phyloP scores from a whole-genome alignment of 2,113 vertebrate species.

The Chauna torquata region DNA sequence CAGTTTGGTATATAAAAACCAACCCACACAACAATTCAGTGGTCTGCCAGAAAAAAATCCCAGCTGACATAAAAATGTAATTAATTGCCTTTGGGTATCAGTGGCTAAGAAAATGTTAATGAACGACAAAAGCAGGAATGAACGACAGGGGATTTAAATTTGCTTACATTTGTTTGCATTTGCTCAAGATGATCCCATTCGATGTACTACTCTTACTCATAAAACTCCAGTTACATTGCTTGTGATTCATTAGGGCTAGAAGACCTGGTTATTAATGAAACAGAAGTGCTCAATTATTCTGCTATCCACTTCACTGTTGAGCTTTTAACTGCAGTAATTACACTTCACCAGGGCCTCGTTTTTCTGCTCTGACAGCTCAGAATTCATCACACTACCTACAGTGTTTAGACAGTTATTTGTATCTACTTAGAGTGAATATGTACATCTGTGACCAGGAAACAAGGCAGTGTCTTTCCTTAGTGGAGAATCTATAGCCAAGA shows the following conservation, averaged over 20 bases:
- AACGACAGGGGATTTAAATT: constrained; percentile 23
- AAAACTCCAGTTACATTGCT: not conserved
- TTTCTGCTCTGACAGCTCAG: constrained; percentile 47
- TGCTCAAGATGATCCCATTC: not conserved
- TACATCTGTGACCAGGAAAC: constrained; percentile 28
- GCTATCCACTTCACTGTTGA: constrained; percentile 22
- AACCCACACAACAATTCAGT: not conserved
- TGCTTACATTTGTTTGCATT: constrained; percentile 33
- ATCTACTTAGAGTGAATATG: constrained; percentile 15
- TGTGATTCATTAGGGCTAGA: constrained; percentile 50
- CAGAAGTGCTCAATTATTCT: constrained; percentile 69
- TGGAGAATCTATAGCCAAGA: not conserved
- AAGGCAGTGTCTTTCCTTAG: not conserved
- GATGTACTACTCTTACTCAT: not conserved
- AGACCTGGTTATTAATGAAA: constrained; percentile 60
- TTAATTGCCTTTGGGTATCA: constrained; percentile 30
- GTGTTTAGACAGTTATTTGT: constrained; percentile 66
- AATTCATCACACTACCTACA: constrained; percentile 64
- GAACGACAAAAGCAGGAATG: constrained; percentile 1
- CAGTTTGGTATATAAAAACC: not conserved
- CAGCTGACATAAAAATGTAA: constrained; percentile 22
- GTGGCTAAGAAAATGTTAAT: constrained; percentile 45
- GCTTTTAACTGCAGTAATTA: constrained; percentile 60
- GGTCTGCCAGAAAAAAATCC: constrained; percentile 38
- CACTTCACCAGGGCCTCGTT: not conserved